Evolutionary conservation across 2,888 invertebrate species (phyloP), one percentile per base, ranked within the genome.

Genomic region (Callimorpha dominula): DNA sequence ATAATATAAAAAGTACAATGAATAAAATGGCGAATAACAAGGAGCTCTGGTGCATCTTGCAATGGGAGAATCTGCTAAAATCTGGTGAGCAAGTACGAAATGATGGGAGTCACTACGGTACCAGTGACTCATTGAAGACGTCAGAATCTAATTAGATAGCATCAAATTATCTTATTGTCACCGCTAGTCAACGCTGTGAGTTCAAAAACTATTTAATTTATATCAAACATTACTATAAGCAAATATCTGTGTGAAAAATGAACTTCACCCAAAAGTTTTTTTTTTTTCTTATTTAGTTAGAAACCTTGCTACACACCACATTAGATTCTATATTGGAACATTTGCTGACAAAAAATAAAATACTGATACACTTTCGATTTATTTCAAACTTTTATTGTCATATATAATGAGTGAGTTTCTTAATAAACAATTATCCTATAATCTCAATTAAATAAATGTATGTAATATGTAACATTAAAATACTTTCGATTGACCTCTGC

Each of bases 171-270:
- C 31, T 65, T 74, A 68, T 70, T 42, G 66, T 65, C 68, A 49
- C 31, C 60, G 68, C 80, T 80, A 81, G 82, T 80, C 80, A 79
- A 74, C 40, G 73, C 73, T 81, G 74, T 81, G 77, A 81, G 62
- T 70, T 74, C 20, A 57, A 57, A 20, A 11, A 20, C 11, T 52
- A 52, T 66, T 67, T 49, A 65, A 64, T 65, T 65, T 42, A 31
- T 65, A 4, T 14, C 50, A 52, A 52, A 31, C 4, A 8, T 46
- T 46, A 8, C 43, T 9, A n/a, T 52, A 7, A 52, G n/a, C n/a
- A 52, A 52, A 52, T n/a, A 52, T 5, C 5, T 7, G 6, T 17
- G 7, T 3, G 17, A n/a, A 52, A 52, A 52, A 5, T n/a, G 9
- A 7, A 54, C 0, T 17, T 54, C n/a, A 54, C 14, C 3, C 15